A percentile compares a stretch with the other conserved stretches of the same genome.
Conservation (phyloP, 2,113 vertebrate species). For the Malurus melanocephalus region DNA sequence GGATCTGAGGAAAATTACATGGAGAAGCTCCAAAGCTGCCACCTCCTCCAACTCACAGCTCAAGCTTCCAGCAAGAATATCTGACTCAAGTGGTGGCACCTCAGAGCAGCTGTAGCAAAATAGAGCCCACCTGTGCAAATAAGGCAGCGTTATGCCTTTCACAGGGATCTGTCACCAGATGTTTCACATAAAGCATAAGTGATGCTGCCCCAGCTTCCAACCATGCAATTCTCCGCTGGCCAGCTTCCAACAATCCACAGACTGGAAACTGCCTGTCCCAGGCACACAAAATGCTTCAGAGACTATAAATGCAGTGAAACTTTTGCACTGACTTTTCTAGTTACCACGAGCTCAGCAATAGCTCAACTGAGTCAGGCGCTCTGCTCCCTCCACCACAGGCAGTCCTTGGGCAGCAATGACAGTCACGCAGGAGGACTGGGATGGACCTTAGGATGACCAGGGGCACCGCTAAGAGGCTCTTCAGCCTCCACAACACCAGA, state of each 20-base stretch:
- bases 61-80: not conserved
- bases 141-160: accelerated
- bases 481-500: not conserved
- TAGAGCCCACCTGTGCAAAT: not conserved
- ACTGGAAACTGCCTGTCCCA: accelerated
- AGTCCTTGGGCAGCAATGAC: not conserved
- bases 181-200: accelerated
- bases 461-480: accelerated
- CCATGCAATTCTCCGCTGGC: not conserved
- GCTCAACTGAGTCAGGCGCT: not conserved
- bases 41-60: not conserved
- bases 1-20: not conserved
- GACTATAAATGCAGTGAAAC: not conserved
- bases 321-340: not conserved
- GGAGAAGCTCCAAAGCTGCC: not conserved
- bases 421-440: not conserved
- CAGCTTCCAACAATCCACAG: not conserved
- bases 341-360: not conserved
- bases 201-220: not conserved
- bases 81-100: not conserved
- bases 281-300: not conserved
- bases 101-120: not conserved
- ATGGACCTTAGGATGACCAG: not conserved
- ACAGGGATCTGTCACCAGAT: not conserved
- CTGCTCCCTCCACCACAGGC: not conserved